Conservation (phyloP, 2,888 invertebrate species). For the Parochlus steinenii region DNA sequence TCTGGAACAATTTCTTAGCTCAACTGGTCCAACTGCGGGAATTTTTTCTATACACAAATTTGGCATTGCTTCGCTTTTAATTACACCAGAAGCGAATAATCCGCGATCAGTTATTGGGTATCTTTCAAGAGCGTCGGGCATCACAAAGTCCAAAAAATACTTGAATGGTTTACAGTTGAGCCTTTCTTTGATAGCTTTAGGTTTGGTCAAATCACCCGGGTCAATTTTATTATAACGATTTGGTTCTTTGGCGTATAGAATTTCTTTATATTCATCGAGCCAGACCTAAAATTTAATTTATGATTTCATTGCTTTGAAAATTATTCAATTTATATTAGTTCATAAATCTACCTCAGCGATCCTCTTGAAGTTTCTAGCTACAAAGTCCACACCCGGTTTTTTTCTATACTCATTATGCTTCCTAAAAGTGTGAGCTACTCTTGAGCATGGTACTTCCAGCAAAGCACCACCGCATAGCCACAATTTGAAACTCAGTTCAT, state of each 20-base stretch:
- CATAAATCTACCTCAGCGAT: constrained; percentile 95
- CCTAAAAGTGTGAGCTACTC: constrained; percentile 34
- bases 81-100: constrained; percentile 2
- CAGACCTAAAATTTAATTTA: not conserved
- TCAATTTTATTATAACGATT: constrained; percentile 50
- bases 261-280: constrained; percentile 75
- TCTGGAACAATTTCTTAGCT: too few relatives aligned
- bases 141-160: constrained; percentile 88
- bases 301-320: too few relatives aligned
- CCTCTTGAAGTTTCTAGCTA: constrained; percentile 62
- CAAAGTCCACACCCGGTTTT: constrained; percentile 4
- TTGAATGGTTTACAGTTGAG: constrained; percentile 69
- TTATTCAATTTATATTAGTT: not conserved
- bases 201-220: constrained; percentile 64
- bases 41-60: constrained; percentile 7
- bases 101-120: constrained; percentile 8
- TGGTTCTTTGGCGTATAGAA: constrained; percentile 63
- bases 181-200: constrained; percentile 51
- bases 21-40: not conserved
- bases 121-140: constrained; percentile 48
- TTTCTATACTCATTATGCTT: constrained; percentile 84
- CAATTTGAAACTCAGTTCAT: constrained; percentile 93
- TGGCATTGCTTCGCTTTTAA: constrained; percentile 4
- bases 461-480: constrained; percentile 94
- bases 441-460: constrained; percentile 85